Conservation (phyloP, 1,140 invertebrate genomes). For the Temnothorax nylanderi region DNA sequence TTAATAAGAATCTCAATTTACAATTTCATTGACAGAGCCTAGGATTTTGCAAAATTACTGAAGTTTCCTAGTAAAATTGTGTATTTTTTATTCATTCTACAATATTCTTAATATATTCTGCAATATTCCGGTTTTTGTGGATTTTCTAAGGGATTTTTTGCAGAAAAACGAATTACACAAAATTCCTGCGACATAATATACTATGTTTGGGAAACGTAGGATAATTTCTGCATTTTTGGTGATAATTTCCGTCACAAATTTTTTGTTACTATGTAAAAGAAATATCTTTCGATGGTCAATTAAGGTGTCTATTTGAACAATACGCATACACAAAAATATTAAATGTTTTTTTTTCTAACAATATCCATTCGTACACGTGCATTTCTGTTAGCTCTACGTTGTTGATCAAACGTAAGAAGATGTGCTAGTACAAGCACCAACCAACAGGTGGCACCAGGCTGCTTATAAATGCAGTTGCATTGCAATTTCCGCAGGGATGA, state of each 20-base stretch:
- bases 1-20: too few species aligned
- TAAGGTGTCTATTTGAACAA: not conserved
- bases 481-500: not conserved
- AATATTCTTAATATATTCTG: too few species aligned
- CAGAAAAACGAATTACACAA: too few species aligned
- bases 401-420: slow-evolving; percentile 67
- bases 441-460: slow-evolving; percentile 63
- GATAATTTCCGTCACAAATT: not conserved
- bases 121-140: too few species aligned
- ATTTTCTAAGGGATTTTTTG: too few species aligned
- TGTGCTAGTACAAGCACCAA: slow-evolving; percentile 16
- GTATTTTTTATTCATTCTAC: too few species aligned
- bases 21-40: too few species aligned
- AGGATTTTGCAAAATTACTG: too few species aligned
- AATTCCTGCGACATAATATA: too few species aligned
- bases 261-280: not conserved
- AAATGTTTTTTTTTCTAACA: not conserved
- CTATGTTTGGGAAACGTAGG: not conserved
- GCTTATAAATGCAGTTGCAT: slow-evolving; percentile 4
- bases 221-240: not conserved
- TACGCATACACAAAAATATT: not conserved
- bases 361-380: not conserved
- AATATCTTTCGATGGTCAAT: not conserved
- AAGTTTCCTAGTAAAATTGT: too few species aligned
- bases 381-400: slow-evolving; percentile 49